Base-by-base conservation (phyloP, 1,140 invertebrate species). In the Rhizoglyphus robini region DNA sequence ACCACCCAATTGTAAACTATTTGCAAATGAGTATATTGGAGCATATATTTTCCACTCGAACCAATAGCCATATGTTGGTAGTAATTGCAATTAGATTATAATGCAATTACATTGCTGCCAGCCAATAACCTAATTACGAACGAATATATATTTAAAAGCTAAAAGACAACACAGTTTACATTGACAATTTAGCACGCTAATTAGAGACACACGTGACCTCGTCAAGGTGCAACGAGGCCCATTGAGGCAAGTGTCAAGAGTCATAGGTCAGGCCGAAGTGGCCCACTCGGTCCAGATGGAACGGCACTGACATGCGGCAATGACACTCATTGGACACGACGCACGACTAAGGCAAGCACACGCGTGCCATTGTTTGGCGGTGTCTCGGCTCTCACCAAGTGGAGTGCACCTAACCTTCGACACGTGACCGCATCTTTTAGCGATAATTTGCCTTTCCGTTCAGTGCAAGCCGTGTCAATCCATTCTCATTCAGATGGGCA, bases 111-210 rank as follows among this genome's bases (percentile, higher is more conserved):
- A n/a, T n/a, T n/a, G n/a, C n/a, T n/a, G n/a, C n/a, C n/a, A n/a
- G n/a, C n/a, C n/a, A n/a, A n/a, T n/a, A n/a, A n/a, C n/a, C n/a
- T n/a, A n/a, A n/a, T n/a, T n/a, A n/a, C n/a, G n/a, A n/a, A n/a
- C n/a, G n/a, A n/a, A n/a, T n/a, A n/a, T n/a, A n/a, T n/a, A n/a
- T n/a, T n/a, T n/a, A n/a, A n/a, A n/a, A n/a, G n/a, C n/a, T n/a
- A n/a, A n/a, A n/a, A n/a, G n/a, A n/a, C n/a, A n/a, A n/a, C n/a
- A n/a, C n/a, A n/a, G n/a, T n/a, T 34, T 2, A n/a, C 29, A 32
- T 46, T 29, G 30, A 29, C 58, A 60, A 34, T 30, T 60, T 60
- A 32, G 27, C 58, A 60, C 27, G 58, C 58, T 60, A 60, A 60
- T 60, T 60, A 32, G 4, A 34, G 25, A 29, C 25, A 58, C 54